A percentile compares a stretch with the other conserved stretches of the same genome.
These are phyloP conservation scores for Coreoperca whiteheadi DNA, from an alignment of 2,113 vertebrate species.

Conservation along the genomic window DNA sequence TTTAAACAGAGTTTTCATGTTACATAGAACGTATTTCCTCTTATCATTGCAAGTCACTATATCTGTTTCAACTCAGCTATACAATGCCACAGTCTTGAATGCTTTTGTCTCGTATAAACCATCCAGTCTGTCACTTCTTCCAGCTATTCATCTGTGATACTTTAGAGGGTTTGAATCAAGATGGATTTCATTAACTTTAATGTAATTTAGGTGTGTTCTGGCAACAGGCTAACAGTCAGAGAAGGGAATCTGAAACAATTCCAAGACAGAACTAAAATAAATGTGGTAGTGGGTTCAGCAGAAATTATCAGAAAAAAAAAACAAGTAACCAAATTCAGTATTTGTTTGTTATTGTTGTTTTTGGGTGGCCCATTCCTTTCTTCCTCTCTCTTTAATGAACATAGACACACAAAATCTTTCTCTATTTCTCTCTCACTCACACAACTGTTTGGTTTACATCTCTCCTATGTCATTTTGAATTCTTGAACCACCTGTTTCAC, in stretches of 20 bases:
- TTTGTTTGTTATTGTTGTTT: slow-evolving; percentile 45
- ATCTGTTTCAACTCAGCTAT: slow-evolving; percentile 35
- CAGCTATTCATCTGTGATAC: slow-evolving; percentile 51
- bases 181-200: slow-evolving; percentile 63
- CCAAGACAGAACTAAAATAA: slow-evolving; percentile 7
- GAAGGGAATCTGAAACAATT: slow-evolving; percentile 29
- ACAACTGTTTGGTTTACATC: slow-evolving; percentile 61
- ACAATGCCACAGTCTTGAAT: slow-evolving; percentile 19
- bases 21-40: slow-evolving; percentile 13
- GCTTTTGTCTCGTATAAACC: slow-evolving; percentile 39
- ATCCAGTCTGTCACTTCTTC: slow-evolving; percentile 30
- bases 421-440: slow-evolving; percentile 9
- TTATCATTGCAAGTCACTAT: slow-evolving; percentile 9
- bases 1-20: slow-evolving; percentile 44
- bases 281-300: not conserved
- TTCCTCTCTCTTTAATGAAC: slow-evolving; percentile 38
- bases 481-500: slow-evolving; percentile 77
- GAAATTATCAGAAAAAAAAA: slow-evolving; percentile 19
- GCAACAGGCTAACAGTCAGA: slow-evolving; percentile 20
- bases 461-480: slow-evolving; percentile 73
- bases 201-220: slow-evolving; percentile 50
- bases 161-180: slow-evolving; percentile 44
- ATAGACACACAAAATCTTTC: slow-evolving; percentile 19
- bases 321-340: slow-evolving; percentile 12
- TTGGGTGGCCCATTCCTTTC: slow-evolving; percentile 31